These are phyloP conservation scores for Lobophora halterata DNA, from an alignment of 2,888 invertebrate species.

Conservation along the genomic window DNA sequence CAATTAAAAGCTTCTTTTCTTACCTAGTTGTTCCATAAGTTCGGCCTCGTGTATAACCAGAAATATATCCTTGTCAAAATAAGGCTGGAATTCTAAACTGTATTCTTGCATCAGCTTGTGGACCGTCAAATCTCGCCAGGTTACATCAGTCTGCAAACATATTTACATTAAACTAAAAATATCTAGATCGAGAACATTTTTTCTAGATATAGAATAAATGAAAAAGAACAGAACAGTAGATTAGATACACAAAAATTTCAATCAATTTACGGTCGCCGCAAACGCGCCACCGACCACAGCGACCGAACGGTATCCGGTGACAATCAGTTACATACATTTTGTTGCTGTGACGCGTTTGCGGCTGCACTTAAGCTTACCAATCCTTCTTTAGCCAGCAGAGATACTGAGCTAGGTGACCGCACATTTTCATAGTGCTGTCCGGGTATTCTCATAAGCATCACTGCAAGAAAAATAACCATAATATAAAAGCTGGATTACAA, in stretches of 20 bases:
- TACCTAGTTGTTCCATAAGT: constrained; percentile 86
- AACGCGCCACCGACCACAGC: too few relatives aligned
- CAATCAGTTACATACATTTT: not conserved
- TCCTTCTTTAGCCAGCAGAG: constrained; percentile 71
- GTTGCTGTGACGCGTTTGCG: not conserved
- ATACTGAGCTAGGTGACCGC: constrained; percentile 67
- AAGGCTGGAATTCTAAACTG: constrained; percentile 83
- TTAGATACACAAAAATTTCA: too few relatives aligned
- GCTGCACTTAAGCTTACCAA: constrained; percentile 48
- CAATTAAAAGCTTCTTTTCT: too few relatives aligned
- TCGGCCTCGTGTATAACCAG: constrained; percentile 86
- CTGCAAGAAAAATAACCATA: constrained; percentile 35
- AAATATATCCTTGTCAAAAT: constrained; percentile 84
- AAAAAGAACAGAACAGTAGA: too few relatives aligned
- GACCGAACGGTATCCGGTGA: too few relatives aligned
- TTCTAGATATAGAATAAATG: too few relatives aligned
- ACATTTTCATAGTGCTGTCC: constrained; percentile 75
- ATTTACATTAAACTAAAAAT: too few relatives aligned
- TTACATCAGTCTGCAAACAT: constrained; percentile 62
- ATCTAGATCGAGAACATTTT: too few relatives aligned
- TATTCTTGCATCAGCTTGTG: constrained; percentile 85
- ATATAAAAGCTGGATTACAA: too few relatives aligned
- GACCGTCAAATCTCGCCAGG: constrained; percentile 87
- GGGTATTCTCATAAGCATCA: constrained; percentile 74
- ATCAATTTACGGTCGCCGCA: too few relatives aligned